Evolutionary conservation across 1,140 invertebrate species (phyloP), one percentile per base, ranked within the genome.

Genomic region (Antheraea pernyi): DNA sequence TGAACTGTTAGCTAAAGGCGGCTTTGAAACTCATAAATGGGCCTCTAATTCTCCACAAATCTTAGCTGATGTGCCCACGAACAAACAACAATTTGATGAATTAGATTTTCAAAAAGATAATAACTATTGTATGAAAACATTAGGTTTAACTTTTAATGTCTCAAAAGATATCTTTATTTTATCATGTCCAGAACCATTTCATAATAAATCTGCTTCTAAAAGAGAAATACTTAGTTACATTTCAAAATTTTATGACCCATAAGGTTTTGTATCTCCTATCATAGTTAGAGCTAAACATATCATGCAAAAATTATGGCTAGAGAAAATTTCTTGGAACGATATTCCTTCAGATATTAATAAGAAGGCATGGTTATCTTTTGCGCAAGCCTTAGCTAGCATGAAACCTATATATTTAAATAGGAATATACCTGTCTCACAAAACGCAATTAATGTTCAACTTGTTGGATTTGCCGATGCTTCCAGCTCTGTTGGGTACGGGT

Each of bases 241-340:
- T 19, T 22, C 39, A 13, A n/a, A 46, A 42, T 42, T 65, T 39
- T 65, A 65, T 42, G 63, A 65, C 37, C 63, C 63, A 68, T 72
- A 60, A 59, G 77, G 77, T 11, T 68, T 74, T 16, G n/a, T 74
- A 30, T 69, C 69, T 58, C 75, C 75, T 7, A 63, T 74, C 19
- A 48, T 74, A 48, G 69, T 77, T 30, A 48, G 53, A 22, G 72
- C 67, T 11, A 77, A 79, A 53, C 42, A 67, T 13, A 58, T 77
- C 13, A 70, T 75, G 68, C 77, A 76, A 48, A 72, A 67, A 39
- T 18, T 80, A 11, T 80, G 72, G 76, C 3, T 22, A 30, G 18
- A n/a, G 4, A 69, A 77, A 53, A 36, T 75, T 19, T 63, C 46
- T 60, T 78, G 76, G 74, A 67, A 78, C 42, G 64, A 36, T 37